Conservation (phyloP, 2,888 invertebrate genomes). For the Nasonovia ribisnigri region DNA sequence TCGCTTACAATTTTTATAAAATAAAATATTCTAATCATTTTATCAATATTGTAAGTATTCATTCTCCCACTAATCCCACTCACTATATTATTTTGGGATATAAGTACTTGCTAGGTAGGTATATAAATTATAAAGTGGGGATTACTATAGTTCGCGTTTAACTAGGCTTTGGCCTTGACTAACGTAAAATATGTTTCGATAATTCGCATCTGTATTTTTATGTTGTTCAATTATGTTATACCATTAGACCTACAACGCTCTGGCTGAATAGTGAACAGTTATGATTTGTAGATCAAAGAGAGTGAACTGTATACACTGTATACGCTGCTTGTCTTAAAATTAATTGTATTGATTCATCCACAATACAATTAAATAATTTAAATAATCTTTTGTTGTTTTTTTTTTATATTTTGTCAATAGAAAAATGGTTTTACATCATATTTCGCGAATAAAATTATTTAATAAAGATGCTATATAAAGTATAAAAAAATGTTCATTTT, state of each 20-base stretch:
- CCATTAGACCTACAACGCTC: not conserved
- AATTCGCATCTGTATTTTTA: conserved; percentile 10
- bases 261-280: not conserved
- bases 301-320: not conserved
- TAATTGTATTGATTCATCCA: not conserved
- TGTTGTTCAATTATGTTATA: not conserved
- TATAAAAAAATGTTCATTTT: not conserved
- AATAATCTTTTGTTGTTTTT: not conserved
- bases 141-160: not conserved
- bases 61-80: not conserved
- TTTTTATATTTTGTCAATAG: not conserved
- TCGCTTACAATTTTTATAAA: not conserved
- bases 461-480: not conserved
- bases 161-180: conserved; percentile 42
- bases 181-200: not conserved
- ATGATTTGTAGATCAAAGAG: not conserved
- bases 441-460: not conserved
- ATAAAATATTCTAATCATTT: not conserved
- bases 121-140: conserved; percentile 33
- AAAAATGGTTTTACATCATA: not conserved
- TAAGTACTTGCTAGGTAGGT: not conserved
- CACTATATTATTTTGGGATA: not conserved
- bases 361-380: not conserved
- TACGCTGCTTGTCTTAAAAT: not conserved
- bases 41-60: not conserved